These are phyloP conservation scores for Tupaia tana DNA, from an alignment of 2,113 vertebrate genomes.

Conservation along the genomic window DNA sequence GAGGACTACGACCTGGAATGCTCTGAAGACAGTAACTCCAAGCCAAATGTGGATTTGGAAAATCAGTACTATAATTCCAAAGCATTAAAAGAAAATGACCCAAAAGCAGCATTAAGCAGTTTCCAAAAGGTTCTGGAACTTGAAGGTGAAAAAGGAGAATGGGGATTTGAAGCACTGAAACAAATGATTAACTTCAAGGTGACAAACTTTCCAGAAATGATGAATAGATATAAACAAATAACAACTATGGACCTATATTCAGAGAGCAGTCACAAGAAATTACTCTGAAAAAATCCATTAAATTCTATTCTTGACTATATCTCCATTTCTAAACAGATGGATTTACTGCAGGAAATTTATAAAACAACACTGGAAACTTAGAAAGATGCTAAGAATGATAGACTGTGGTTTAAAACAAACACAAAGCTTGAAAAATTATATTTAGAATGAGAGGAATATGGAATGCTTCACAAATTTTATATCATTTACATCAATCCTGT, in stretches of 20 bases:
- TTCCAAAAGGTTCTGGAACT: constrained; percentile 99
- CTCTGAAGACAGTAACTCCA: constrained; percentile 99
- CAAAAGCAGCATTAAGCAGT: constrained; percentile 97
- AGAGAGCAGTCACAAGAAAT: constrained; percentile 98
- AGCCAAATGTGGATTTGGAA: constrained; percentile 99
- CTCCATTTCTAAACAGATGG: constrained; percentile 99
- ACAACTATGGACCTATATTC: constrained; percentile 98
- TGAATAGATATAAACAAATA: constrained; percentile 99
- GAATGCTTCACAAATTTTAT: constrained; percentile 98
- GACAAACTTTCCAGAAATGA: constrained; percentile 99
- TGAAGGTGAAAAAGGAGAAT: constrained; percentile 99
- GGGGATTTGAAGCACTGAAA: constrained; percentile 99
- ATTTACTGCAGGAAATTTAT: constrained; percentile 99
- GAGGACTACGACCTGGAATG: constrained; percentile 88
- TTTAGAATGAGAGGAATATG: constrained; percentile 98
- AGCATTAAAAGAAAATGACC: constrained; percentile 99
- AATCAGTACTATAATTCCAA: constrained; percentile 99
- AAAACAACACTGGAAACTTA: constrained; percentile 98
- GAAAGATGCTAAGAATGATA: constrained; percentile 99
- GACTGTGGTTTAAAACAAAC: constrained; percentile 99
- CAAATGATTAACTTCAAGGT: constrained; percentile 99
- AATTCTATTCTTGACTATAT: constrained; percentile 99
- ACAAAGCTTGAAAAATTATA: constrained; percentile 99
- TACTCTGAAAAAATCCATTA: constrained; percentile 99
- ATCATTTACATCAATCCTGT: constrained; percentile 98